Evolutionary conservation across 37 sponge, comb jelly and placozoan species (phyloP).

Genomic region (Oscarella lobularis): DNA sequence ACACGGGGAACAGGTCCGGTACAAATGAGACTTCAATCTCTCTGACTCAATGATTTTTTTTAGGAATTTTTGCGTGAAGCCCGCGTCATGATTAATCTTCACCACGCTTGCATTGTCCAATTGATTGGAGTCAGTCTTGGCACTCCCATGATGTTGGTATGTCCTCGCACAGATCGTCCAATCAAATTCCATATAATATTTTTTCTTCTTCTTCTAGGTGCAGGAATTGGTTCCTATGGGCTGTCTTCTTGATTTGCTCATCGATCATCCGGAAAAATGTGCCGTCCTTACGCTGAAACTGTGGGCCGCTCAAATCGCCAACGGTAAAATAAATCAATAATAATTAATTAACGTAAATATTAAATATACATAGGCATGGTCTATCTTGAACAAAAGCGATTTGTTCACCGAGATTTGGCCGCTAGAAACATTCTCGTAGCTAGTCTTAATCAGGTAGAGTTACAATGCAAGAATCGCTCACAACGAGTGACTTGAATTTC

Average conservation of each 20-base stretch:
- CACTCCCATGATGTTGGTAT: conserved; percentile 72
- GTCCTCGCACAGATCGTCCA: no score
- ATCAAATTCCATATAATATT: neutral
- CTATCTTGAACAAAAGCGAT: conserved; percentile 76
- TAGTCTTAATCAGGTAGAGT: conserved; percentile 28
- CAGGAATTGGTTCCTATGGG: conserved; percentile 74
- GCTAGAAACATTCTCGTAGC: conserved; percentile 87
- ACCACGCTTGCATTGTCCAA: conserved; percentile 85
- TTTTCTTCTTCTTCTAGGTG: conserved; percentile 23
- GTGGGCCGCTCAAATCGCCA: conserved; percentile 91
- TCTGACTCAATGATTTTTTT: conserved; percentile 9
- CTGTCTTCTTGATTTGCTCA: conserved; percentile 71
- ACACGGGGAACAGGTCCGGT: conserved; percentile 59
- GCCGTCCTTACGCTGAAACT: conserved; percentile 42
- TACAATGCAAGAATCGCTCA: no score
- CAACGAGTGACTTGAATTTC: no score
- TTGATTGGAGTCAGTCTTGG: conserved; percentile 66
- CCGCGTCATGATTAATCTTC: conserved; percentile 60
- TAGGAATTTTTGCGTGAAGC: conserved; percentile 92
- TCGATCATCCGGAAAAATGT: conserved; percentile 13
- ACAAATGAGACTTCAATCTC: no score
- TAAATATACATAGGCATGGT: conserved; percentile 73
- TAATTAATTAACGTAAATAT: neutral
- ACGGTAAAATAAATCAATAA: no score
- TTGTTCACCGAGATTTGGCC: conserved; percentile 92